Conservation (phyloP, 2,888 invertebrate species). For the Nesidiocoris tenuis region DNA sequence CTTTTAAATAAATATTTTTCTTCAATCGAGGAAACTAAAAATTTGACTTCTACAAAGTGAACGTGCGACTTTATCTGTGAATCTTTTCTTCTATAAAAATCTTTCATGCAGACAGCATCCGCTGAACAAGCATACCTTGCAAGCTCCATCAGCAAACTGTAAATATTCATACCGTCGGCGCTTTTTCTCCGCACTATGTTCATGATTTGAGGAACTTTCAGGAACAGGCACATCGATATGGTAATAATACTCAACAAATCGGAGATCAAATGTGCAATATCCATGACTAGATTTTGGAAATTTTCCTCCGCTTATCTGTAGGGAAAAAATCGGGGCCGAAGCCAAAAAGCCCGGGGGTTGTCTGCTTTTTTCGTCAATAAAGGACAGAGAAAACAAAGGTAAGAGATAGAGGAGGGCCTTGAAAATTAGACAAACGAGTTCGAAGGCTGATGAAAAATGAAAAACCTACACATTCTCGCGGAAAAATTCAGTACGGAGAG, state of each 20-base stretch:
- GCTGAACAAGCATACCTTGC: constrained; percentile 68
- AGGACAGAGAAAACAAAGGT: no score
- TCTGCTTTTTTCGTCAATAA: constrained; percentile 15
- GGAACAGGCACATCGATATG: constrained; percentile 71
- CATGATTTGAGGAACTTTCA: constrained; percentile 81
- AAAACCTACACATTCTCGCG: no score
- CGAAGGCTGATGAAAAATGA: no score
- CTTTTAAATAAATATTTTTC: no score
- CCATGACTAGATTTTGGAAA: no score
- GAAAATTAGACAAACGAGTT: constrained; percentile 22
- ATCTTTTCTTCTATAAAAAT: no score
- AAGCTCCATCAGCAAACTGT: constrained; percentile 68
- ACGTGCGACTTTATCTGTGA: no score
- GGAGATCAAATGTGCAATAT: constrained; percentile 54
- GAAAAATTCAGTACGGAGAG: no score
- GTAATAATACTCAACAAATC: constrained; percentile 71
- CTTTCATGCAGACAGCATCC: no score
- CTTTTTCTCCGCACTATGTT: constrained; percentile 65
- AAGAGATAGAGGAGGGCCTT: constrained; percentile 41
- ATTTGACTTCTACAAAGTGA: no score
- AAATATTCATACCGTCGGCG: constrained; percentile 67
- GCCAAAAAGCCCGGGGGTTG: not conserved
- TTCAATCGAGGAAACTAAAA: no score
- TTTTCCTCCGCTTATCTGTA: no score
- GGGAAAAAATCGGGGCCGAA: not conserved